These are phyloP conservation scores for Isurus oxyrinchus DNA, from an alignment of 2,113 vertebrate species.

Conservation along the genomic window DNA sequence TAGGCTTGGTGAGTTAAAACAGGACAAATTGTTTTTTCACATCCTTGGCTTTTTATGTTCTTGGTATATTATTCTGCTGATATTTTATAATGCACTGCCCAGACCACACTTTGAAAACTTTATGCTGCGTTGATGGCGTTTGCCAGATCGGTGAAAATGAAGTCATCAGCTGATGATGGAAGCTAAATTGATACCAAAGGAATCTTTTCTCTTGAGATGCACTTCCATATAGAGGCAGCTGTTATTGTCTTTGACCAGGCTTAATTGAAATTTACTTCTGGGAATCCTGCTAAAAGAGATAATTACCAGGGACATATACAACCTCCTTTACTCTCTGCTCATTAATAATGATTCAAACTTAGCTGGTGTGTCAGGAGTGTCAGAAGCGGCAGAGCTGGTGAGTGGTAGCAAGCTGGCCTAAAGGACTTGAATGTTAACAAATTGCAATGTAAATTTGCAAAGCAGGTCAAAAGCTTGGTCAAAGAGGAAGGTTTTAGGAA, in stretches of 20 bases:
- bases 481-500: no score
- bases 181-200: slow-evolving; percentile 14
- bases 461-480: no score
- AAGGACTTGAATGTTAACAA: background rate
- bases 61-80: background rate
- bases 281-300: background rate
- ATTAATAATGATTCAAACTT: background rate
- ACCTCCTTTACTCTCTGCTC: background rate
- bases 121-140: background rate
- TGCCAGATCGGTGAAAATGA: background rate
- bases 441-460: background rate
- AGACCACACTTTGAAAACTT: background rate
- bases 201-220: slow-evolving; percentile 11
- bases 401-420: background rate
- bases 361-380: background rate
- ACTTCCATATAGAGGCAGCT: background rate
- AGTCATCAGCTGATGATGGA: background rate
- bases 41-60: background rate
- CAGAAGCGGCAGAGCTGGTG: background rate
- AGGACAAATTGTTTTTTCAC: background rate
- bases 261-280: slow-evolving; percentile 28
- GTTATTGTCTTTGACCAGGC: slow-evolving; percentile 1
- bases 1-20: background rate
- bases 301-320: background rate
- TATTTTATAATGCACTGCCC: background rate